Evolutionary conservation across 2,113 vertebrate genomes (phyloP).

Genomic region (Mungos mungo): DNA sequence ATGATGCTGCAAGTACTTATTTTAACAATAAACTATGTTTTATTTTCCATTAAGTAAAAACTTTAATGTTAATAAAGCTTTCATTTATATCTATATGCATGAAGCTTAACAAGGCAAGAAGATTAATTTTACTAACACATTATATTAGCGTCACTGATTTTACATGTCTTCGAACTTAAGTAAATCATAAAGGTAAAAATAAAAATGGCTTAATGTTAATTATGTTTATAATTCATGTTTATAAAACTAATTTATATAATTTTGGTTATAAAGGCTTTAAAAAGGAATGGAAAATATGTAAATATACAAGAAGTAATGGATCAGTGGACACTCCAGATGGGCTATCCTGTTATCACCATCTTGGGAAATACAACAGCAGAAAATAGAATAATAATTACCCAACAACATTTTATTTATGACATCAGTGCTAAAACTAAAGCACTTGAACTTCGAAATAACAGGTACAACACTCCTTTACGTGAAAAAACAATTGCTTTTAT

Average conservation of each 20-base stretch:
- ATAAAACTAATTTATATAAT: constrained; percentile 60
- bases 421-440: constrained; percentile 86
- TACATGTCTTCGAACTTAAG: constrained; percentile 38
- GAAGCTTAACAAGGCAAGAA: constrained; percentile 16
- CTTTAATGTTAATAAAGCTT: constrained; percentile 10
- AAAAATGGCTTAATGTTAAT: constrained; percentile 47
- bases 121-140: constrained; percentile 38
- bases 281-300: constrained; percentile 93
- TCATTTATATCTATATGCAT: not conserved
- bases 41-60: constrained; percentile 59
- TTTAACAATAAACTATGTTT: constrained; percentile 34
- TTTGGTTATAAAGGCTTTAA: constrained; percentile 90
- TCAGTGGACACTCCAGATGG: constrained; percentile 98
- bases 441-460: constrained; percentile 86
- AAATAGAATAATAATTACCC: constrained; percentile 89
- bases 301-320: constrained; percentile 97
- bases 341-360: constrained; percentile 96
- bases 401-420: constrained; percentile 96
- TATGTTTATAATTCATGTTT: constrained; percentile 49
- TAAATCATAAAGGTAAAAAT: constrained; percentile 50
- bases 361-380: constrained; percentile 92
- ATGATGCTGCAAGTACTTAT: constrained; percentile 1
- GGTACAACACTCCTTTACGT: constrained; percentile 82
- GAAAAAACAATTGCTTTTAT: not conserved
- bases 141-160: constrained; percentile 31